These are phyloP conservation scores for Macroglossus sobrinus DNA, from an alignment of 2,113 vertebrate species.

Conservation along the genomic window DNA sequence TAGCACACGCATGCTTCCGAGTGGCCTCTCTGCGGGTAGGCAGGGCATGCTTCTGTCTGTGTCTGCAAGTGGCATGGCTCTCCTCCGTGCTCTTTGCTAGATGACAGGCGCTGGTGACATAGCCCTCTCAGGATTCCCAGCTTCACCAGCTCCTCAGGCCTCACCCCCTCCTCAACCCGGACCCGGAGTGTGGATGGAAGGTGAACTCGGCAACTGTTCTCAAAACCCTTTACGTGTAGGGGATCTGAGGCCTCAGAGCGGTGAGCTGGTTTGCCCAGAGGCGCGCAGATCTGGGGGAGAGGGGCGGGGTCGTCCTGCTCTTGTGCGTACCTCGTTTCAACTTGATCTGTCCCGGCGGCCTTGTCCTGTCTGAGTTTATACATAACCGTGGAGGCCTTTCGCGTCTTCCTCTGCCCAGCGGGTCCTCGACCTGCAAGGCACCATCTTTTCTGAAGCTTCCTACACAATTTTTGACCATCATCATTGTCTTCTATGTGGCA, in stretches of 20 bases:
- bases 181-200: background rate
- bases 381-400: background rate
- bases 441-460: background rate
- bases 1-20: background rate
- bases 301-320: accelerated
- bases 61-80: background rate
- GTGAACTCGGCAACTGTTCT: background rate
- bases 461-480: background rate
- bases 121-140: background rate
- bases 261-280: background rate
- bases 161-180: background rate
- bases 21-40: background rate
- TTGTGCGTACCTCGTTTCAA: too few species aligned
- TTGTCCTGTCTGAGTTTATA: background rate
- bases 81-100: background rate
- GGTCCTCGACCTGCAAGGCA: background rate
- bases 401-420: background rate
- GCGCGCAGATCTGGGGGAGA: background rate
- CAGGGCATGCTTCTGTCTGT: background rate
- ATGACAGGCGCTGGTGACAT: background rate
- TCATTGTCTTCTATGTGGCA: background rate
- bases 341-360: too few species aligned
- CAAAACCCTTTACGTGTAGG: background rate
- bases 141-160: background rate
- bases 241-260: background rate